Conservation (phyloP, 2,888 invertebrate genomes). For the Hyppa rectilinea region DNA sequence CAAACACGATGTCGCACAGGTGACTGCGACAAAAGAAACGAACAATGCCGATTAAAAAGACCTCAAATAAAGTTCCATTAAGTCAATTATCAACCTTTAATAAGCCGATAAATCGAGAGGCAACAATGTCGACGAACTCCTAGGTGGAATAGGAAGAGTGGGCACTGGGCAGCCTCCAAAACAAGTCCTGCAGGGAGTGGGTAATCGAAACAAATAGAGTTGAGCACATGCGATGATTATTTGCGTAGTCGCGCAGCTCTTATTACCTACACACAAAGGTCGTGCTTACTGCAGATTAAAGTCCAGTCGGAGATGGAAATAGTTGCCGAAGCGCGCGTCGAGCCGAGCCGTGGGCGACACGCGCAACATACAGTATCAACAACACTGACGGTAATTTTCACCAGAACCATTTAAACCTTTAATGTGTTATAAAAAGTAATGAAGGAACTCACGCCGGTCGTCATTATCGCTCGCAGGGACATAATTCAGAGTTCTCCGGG, state of each 20-base stretch:
- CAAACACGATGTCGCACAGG: constrained; percentile 47
- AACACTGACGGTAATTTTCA: constrained; percentile 56
- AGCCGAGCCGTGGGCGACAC: constrained; percentile 7
- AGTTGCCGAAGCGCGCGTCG: constrained; percentile 22
- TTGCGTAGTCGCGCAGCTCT: constrained; percentile 43
- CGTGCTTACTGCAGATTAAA: constrained; percentile 44
- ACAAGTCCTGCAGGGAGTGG: constrained; percentile 57
- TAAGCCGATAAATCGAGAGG: constrained; percentile 67
- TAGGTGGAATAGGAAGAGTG: constrained; percentile 67
- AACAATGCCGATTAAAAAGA: constrained; percentile 55
- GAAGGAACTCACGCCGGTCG: constrained; percentile 79
- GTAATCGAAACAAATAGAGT: constrained; percentile 61
- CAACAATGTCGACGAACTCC: constrained; percentile 61
- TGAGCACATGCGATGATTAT: constrained; percentile 52
- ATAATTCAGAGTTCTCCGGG: constrained; percentile 82
- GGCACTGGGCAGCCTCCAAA: constrained; percentile 52
- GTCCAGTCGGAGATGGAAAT: constrained; percentile 28
- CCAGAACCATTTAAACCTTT: constrained; percentile 76
- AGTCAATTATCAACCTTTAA: constrained; percentile 76
- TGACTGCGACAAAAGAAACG: constrained; percentile 50
- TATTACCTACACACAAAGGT: constrained; percentile 51
- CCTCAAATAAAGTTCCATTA: constrained; percentile 67
- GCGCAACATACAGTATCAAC: constrained; percentile 41
- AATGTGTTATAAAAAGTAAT: constrained; percentile 86
- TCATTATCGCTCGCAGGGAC: constrained; percentile 80